Conservation (phyloP, 2,797 vertebrate genomes). For the Enteromius viviparus region DNA sequence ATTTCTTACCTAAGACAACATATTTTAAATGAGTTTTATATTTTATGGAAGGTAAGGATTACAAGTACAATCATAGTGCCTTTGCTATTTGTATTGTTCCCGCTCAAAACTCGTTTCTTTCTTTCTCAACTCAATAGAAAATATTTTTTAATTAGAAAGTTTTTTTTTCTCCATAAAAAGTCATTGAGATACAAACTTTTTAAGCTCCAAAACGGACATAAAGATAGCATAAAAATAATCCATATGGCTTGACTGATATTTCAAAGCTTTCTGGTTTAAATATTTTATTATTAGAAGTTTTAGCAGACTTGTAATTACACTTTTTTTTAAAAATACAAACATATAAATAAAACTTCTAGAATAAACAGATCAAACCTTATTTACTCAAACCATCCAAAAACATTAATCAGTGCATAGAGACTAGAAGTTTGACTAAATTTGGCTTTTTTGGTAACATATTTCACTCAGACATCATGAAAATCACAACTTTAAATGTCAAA, state of each 20-base stretch:
- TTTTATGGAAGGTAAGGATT: constrained; percentile 13
- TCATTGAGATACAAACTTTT: not conserved
- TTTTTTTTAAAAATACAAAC: too few species aligned
- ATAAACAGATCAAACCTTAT: constrained; percentile 2
- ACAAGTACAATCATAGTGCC: constrained; percentile 6
- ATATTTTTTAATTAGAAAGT: not conserved
- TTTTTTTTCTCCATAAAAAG: not conserved
- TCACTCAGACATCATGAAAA: not conserved
- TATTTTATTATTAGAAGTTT: too few species aligned
- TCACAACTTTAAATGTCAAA: not conserved
- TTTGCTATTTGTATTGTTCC: constrained; percentile 1
- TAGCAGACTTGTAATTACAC: too few species aligned
- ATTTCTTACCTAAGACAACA: constrained; percentile 1
- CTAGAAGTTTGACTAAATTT: not conserved
- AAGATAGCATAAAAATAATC: not conserved
- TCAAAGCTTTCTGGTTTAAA: too few species aligned
- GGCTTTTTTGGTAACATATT: not conserved
- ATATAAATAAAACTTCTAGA: too few species aligned
- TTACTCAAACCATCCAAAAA: not conserved
- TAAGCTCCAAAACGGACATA: not conserved
- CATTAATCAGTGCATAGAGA: not conserved
- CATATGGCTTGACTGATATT: not conserved
- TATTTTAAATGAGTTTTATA: not conserved
- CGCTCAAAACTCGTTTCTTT: not conserved
- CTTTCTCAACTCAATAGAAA: not conserved